phyloP scores from a whole-genome alignment of 2,113 vertebrate genomes.

The Cynoglossus semilaevis region DNA sequence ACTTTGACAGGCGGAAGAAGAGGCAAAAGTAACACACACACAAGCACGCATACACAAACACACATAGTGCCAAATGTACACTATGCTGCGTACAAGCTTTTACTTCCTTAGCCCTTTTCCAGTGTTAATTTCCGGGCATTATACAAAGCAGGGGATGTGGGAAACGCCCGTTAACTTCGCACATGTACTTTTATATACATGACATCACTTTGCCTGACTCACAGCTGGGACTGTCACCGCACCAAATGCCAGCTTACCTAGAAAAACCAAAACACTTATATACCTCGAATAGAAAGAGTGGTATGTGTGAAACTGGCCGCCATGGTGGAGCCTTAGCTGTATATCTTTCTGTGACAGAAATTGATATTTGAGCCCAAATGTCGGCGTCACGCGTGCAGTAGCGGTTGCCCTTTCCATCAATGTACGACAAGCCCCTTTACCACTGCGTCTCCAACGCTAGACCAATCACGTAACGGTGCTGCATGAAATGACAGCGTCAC shows the following conservation, averaged over 20 bases:
- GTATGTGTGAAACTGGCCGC: slow-evolving; percentile 49
- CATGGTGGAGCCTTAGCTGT: slow-evolving; percentile 58
- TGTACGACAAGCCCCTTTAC: slow-evolving; percentile 44
- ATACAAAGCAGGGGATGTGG: slow-evolving; percentile 50
- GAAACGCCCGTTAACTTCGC: slow-evolving; percentile 70
- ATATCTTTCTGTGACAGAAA: not conserved
- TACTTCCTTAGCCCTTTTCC: slow-evolving; percentile 18
- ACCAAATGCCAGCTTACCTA: slow-evolving; percentile 52
- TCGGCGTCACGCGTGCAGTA: slow-evolving; percentile 43
- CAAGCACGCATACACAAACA: slow-evolving; percentile 8
- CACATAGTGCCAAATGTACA: slow-evolving; percentile 4
- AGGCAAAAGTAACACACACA: slow-evolving; percentile 24
- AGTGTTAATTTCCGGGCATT: slow-evolving; percentile 21
- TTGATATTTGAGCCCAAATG: slow-evolving; percentile 56
- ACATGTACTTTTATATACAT: slow-evolving; percentile 56
- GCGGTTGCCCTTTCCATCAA: slow-evolving; percentile 57
- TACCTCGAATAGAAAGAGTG: slow-evolving; percentile 14
- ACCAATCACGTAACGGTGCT: slow-evolving; percentile 49
- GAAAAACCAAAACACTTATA: slow-evolving; percentile 33
- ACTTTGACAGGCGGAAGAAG: slow-evolving; percentile 59
- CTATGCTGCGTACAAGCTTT: slow-evolving; percentile 7
- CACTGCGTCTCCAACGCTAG: not conserved
- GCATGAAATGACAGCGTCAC: not conserved
- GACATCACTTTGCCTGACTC: slow-evolving; percentile 74
- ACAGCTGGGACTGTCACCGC: slow-evolving; percentile 70